phyloP scores from a whole-genome alignment of 2,797 vertebrate species.

The Carapus acus region DNA sequence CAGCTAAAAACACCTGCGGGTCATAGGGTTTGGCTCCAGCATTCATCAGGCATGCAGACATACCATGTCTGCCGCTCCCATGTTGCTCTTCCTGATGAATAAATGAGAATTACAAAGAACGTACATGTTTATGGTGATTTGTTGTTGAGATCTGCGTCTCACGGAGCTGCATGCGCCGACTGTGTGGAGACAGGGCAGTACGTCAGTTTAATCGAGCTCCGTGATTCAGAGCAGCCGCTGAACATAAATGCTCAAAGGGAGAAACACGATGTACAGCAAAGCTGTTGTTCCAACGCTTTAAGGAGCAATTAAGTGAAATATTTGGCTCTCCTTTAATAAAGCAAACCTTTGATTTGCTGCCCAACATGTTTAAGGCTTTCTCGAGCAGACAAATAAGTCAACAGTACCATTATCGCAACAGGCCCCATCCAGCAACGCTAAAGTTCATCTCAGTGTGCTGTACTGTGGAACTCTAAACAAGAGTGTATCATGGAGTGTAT shows the following conservation, averaged over 20 bases:
- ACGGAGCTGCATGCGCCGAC: constrained; percentile 15
- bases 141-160: constrained; percentile 15
- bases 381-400: constrained; percentile 36
- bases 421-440: no score
- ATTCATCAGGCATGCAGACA: constrained; percentile 15
- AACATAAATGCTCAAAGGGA: constrained; percentile 25
- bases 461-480: no score
- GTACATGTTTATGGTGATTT: constrained; percentile 3
- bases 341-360: constrained; percentile 44
- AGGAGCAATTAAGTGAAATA: constrained; percentile 23
- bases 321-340: constrained; percentile 24
- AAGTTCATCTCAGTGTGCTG: no score
- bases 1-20: no score
- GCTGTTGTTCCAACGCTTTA: constrained; percentile 29
- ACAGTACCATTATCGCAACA: no score
- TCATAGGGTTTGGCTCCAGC: no score
- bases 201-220: constrained; percentile 31
- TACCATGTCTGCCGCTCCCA: no score
- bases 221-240: constrained; percentile 17
- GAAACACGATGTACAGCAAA: constrained; percentile 16
- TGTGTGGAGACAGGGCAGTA: constrained; percentile 33
- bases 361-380: constrained; percentile 27
- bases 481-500: no score
- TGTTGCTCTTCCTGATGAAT: no score
- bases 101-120: constrained; percentile 6